Evolutionary conservation across 2,113 vertebrate genomes (phyloP), one percentile per base, ranked within the genome.

Genomic region (Channa maculata): DNA sequence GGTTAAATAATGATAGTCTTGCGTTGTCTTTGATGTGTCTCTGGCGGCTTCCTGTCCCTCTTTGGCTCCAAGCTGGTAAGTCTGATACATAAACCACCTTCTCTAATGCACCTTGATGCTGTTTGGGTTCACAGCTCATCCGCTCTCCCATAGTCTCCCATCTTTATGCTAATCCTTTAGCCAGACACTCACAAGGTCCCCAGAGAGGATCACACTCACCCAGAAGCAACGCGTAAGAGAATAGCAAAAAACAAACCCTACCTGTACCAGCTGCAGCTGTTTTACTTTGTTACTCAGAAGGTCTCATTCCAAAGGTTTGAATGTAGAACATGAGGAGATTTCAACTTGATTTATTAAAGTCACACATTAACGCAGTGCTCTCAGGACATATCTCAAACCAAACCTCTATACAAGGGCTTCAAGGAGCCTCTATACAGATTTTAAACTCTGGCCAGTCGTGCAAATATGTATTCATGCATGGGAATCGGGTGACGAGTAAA

Each of bases 111-210:
- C 59, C 70, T 45, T 64, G 67, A 63, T 52, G 49, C 52, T 14
- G 48, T 65, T 61, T 50, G 55, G 59, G 64, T 65, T 61, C 52
- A 41, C 13, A 59, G 60, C 57, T 71, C 66, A 54, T 48, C 70
- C 45, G 54, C 58, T 60, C 53, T 72, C 58, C 38, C 72, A 68
- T 44, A 77, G 1, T 55, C 60, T 76, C 38, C 64, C 11, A 46
- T 77, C 76, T 85, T 73, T 69, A 72, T 80, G 73, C 51, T 72
- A 80, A 83, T 75, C 45, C 54, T 54, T n/a, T 2, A 14, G 12
- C 59, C 55, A 65, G 60, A 77, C 41, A 34, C 67, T 62, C 41
- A 8, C 48, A 64, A 46, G 55, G 79, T 74, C 61, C 43, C 62
- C 39, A 46, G 60, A 58, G 43, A 63, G 62, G 66, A 49, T 33